These are phyloP conservation scores for Rhopalosiphum nymphaeae DNA, from an alignment of 2,888 invertebrate species.

Conservation along the genomic window DNA sequence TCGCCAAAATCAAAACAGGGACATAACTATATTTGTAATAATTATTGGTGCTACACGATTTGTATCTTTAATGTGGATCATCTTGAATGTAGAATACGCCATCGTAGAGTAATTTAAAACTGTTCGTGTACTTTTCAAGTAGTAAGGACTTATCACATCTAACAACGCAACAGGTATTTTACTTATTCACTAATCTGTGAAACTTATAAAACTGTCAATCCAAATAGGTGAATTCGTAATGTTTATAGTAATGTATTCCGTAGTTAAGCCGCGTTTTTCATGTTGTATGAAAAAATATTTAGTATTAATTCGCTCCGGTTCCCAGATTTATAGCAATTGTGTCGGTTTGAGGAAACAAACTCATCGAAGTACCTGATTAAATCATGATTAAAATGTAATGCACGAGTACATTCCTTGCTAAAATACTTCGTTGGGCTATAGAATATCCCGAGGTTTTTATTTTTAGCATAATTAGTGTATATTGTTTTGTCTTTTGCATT, in stretches of 20 bases:
- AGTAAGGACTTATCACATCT: constrained; percentile 13
- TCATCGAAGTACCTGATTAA: constrained; percentile 61
- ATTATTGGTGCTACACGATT: constrained; percentile 49
- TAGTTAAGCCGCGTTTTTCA: constrained; percentile 6
- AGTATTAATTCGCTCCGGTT: constrained; percentile 3
- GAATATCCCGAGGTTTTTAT: not conserved
- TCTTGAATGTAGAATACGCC: not conserved
- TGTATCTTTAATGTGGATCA: not conserved
- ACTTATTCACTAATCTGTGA: not conserved
- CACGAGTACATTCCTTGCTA: constrained; percentile 59
- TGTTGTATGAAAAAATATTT: constrained; percentile 2
- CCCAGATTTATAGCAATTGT: constrained; percentile 12
- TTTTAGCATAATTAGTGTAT: constrained; percentile 36
- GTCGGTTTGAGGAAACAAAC: constrained; percentile 18
- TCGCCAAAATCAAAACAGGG: constrained; percentile 56
- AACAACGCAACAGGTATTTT: not conserved
- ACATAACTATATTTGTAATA: constrained; percentile 22
- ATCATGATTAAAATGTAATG: constrained; percentile 40
- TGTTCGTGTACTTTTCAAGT: not conserved
- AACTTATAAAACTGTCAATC: not conserved
- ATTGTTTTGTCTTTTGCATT: constrained; percentile 39
- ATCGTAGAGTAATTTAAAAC: constrained; percentile 6
- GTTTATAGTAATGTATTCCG: constrained; percentile 8
- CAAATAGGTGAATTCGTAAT: constrained; percentile 1
- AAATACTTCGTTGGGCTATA: not conserved